These are phyloP conservation scores for Didymodactylos carnosus DNA, from an alignment of 2,888 invertebrate genomes.

Conservation along the genomic window DNA sequence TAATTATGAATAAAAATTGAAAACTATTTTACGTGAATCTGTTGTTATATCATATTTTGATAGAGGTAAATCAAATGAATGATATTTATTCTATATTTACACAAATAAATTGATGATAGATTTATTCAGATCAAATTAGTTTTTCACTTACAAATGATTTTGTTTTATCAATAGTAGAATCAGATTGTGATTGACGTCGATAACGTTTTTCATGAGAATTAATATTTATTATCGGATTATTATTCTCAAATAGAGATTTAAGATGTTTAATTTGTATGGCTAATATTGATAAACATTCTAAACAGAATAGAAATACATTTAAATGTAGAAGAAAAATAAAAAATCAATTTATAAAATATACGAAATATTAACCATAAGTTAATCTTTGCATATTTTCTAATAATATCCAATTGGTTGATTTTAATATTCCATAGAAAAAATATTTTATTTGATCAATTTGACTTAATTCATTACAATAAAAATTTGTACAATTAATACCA, in stretches of 20 bases:
- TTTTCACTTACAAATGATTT: too few species aligned
- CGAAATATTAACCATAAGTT: neutral
- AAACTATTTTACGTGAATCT: too few species aligned
- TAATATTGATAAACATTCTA: neutral
- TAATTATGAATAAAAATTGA: too few species aligned
- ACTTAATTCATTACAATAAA: neutral
- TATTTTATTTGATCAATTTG: neutral
- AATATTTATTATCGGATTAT: neutral
- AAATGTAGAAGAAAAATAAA: neutral
- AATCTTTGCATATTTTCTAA: neutral
- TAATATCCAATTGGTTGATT: neutral
- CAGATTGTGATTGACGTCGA: neutral
- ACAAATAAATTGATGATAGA: too few species aligned
- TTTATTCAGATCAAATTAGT: too few species aligned
- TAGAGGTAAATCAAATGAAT: neutral
- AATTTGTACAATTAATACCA: neutral
- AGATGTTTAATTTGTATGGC: too few species aligned
- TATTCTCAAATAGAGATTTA: too few species aligned
- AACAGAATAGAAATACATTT: neutral
- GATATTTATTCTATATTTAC: neutral
- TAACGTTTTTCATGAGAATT: neutral
- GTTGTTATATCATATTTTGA: too few species aligned
- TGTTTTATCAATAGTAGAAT: neutral
- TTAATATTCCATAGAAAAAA: neutral
- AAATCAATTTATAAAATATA: neutral